Evolutionary conservation across 2,797 vertebrate genomes (phyloP).

Genomic region (Sebastes diaconus): DNA sequence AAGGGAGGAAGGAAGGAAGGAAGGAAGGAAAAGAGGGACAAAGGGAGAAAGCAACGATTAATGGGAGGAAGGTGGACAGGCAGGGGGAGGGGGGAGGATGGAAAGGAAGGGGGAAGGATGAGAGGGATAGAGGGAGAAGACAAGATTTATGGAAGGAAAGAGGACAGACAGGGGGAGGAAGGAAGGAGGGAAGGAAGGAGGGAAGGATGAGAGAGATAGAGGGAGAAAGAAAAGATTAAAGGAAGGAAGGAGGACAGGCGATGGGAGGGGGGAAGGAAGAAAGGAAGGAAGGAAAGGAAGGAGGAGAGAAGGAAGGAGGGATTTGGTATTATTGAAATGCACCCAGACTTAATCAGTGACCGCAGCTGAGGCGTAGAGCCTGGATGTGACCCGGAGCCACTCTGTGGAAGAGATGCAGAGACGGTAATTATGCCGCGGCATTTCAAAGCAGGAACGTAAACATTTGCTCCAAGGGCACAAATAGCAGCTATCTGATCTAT

Average conservation of each 20-base stretch:
- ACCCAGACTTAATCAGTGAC: constrained; percentile 51
- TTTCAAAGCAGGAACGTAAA: constrained; percentile 65
- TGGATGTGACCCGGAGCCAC: constrained; percentile 52
- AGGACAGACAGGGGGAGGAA: neutral
- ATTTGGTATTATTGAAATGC: constrained; percentile 28
- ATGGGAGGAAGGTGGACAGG: neutral
- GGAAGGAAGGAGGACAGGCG: neutral
- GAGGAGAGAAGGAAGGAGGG: neutral
- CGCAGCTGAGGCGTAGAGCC: constrained; percentile 32
- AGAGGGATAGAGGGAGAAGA: neutral
- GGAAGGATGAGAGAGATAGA: neutral
- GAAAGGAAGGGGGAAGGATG: neutral
- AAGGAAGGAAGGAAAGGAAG: neutral
- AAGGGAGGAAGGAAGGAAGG: neutral
- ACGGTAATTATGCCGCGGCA: constrained; percentile 46
- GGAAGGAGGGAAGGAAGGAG: neutral
- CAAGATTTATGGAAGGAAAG: neutral
- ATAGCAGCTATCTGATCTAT: constrained; percentile 62
- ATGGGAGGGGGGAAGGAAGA: neutral
- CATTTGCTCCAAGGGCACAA: constrained; percentile 59
- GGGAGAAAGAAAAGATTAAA: neutral
- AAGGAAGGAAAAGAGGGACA: neutral
- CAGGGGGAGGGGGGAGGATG: neutral
- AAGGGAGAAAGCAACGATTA: neutral
- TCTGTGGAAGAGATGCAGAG: constrained; percentile 29